A percentile compares a stretch with the other conserved stretches of the same genome.
phyloP scores from a whole-genome alignment of 2,888 invertebrate species.

The Drosophila prolongata region DNA sequence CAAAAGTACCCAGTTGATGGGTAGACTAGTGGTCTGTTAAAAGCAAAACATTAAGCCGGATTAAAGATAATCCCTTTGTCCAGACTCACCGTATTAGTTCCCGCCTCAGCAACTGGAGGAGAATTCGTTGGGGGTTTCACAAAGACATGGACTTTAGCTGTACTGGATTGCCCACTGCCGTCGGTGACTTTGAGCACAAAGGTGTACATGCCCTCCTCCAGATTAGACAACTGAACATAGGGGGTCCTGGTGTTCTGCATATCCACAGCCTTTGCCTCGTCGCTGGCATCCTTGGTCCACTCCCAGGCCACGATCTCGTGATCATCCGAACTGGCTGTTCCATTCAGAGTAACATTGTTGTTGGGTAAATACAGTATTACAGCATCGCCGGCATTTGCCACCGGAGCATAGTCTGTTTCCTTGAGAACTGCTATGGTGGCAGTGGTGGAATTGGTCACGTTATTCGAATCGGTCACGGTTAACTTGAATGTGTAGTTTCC shows the following conservation, averaged over 20 bases:
- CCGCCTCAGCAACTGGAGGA: conserved; percentile 90
- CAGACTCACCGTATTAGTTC: conserved; percentile 85
- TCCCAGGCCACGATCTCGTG: conserved; percentile 97
- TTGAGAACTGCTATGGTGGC: conserved; percentile 96
- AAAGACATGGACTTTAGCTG: conserved; percentile 95
- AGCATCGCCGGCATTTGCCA: conserved; percentile 96
- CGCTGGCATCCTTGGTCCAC: conserved; percentile 96
- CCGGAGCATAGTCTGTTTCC: conserved; percentile 97
- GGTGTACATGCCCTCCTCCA: conserved; percentile 97
- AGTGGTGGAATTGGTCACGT: conserved; percentile 92
- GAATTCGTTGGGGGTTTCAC: conserved; percentile 95
- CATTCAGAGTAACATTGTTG: conserved; percentile 93
- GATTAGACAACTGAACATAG: conserved; percentile 93
- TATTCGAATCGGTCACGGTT: conserved; percentile 96
- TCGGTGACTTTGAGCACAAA: conserved; percentile 97
- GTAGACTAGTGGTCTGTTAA: conserved; percentile 90
- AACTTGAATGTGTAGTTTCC: conserved; percentile 96
- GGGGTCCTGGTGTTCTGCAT: conserved; percentile 98
- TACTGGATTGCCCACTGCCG: conserved; percentile 93
- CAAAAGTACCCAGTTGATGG: conserved; percentile 91
- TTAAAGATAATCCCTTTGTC: rapidly evolving
- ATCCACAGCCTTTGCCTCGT: conserved; percentile 95
- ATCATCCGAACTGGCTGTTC: conserved; percentile 96
- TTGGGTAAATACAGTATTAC: conserved; percentile 95
- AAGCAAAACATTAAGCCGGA: rapidly evolving